Conservation (phyloP, 2,888 invertebrate species). For the Sabatieria punctata region DNA sequence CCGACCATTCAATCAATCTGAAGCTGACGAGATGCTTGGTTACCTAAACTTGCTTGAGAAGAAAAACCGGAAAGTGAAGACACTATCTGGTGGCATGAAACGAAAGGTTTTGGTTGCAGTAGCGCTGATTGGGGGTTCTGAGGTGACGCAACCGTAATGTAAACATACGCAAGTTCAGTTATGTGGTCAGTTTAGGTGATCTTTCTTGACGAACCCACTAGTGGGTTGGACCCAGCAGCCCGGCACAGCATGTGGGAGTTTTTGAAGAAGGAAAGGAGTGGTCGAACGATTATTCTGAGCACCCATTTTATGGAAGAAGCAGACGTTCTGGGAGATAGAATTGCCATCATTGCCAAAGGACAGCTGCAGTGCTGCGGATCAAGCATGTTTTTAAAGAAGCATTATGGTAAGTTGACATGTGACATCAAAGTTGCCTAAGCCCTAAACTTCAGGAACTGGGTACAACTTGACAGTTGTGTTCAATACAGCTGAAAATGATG, state of each 20-base stretch:
- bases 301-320: conserved; percentile 84
- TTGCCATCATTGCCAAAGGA: conserved; percentile 69
- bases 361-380: conserved; percentile 61
- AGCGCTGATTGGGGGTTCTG: too few species aligned
- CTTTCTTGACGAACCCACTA: too few species aligned
- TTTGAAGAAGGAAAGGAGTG: conserved; percentile 43
- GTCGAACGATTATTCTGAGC: conserved; percentile 56
- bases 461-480: conserved; percentile 56
- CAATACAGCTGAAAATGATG: conserved; percentile 20
- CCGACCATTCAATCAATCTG: too few species aligned
- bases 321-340: conserved; percentile 42
- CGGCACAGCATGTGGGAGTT: conserved; percentile 53
- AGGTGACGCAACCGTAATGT: too few species aligned
- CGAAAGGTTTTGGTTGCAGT: too few species aligned
- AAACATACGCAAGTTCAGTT: too few species aligned
- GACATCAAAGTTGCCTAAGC: too few species aligned
- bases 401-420: conserved; percentile 54
- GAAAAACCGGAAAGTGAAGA: too few species aligned
- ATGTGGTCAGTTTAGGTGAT: too few species aligned
- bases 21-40: too few species aligned
- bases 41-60: too few species aligned
- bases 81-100: too few species aligned
- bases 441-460: conserved; percentile 47
- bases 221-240: conserved; percentile 43
- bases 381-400: conserved; percentile 53